Evolutionary conservation across 2,797 vertebrate genomes (phyloP).

Genomic region (Neostethus bicornis): DNA sequence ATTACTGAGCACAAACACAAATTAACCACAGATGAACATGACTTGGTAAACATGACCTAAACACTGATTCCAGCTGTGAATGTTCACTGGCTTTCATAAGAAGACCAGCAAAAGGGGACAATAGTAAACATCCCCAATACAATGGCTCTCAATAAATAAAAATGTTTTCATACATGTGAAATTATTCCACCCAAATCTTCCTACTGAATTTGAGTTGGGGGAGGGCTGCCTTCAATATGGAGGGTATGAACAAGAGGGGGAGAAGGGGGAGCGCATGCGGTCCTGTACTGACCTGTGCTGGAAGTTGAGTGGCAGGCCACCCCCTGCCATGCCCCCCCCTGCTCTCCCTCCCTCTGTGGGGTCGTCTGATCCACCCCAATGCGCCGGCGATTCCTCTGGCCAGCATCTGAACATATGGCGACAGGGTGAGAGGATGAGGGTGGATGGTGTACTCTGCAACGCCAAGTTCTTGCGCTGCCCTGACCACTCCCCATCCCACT

Average conservation of each 20-base stretch:
- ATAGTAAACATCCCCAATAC: conserved; percentile 18
- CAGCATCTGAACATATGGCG: conserved; percentile 87
- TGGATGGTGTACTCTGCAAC: conserved; percentile 68
- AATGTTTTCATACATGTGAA: conserved; percentile 32
- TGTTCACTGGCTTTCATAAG: conserved; percentile 42
- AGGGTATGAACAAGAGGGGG: conserved; percentile 78
- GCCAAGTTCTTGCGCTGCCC: conserved; percentile 68
- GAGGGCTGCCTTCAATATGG: conserved; percentile 74
- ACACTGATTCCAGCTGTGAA: conserved; percentile 74
- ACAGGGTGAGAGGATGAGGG: conserved; percentile 84
- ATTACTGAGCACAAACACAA: conserved; percentile 35
- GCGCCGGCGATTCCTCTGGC: conserved; percentile 83
- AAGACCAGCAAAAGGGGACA: conserved; percentile 35
- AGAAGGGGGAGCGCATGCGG: conserved; percentile 80
- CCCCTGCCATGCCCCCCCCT: conserved; percentile 84
- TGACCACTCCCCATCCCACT: conserved; percentile 73
- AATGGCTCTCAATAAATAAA: conserved; percentile 32
- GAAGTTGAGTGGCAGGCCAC: conserved; percentile 86
- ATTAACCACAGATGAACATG: conserved; percentile 66
- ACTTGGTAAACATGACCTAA: conserved; percentile 67
- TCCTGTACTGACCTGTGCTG: conserved; percentile 87
- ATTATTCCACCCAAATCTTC: conserved; percentile 59
- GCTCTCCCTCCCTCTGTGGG: conserved; percentile 85
- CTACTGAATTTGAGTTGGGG: conserved; percentile 74
- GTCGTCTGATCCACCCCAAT: conserved; percentile 82